A percentile compares a stretch with the other conserved stretches of the same genome.
phyloP scores from a whole-genome alignment of 2,888 invertebrate species.

The Pinctada fucata region DNA sequence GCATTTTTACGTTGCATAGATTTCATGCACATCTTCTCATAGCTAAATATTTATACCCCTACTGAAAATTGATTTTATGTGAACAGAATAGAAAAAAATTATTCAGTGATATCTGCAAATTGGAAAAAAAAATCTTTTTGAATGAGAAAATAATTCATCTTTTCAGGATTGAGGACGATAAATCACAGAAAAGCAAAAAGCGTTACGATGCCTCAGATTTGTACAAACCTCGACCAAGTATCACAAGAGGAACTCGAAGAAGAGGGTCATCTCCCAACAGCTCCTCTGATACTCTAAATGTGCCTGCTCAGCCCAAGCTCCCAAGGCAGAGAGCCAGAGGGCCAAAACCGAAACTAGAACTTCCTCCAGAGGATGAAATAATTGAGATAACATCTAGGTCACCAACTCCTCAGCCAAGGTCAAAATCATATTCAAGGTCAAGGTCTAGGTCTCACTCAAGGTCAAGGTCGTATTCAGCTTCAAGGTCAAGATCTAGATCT shows the following conservation, averaged over 20 bases:
- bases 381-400: slow-evolving; percentile 24
- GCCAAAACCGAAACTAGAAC: slow-evolving; percentile 5
- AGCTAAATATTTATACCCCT: too few species aligned
- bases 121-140: too few species aligned
- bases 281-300: background rate
- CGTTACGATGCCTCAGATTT: slow-evolving; percentile 84
- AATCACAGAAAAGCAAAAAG: slow-evolving; percentile 41
- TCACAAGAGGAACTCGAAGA: slow-evolving; percentile 40
- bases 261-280: slow-evolving; percentile 27
- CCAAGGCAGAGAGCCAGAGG: background rate
- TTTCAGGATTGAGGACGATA: slow-evolving; percentile 36
- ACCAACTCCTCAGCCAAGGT: slow-evolving; percentile 26
- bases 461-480: slow-evolving; percentile 1
- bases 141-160: too few species aligned
- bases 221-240: slow-evolving; percentile 81
- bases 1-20: too few species aligned
- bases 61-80: too few species aligned
- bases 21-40: too few species aligned
- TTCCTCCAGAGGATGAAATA: slow-evolving; percentile 8
- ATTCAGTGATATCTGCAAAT: too few species aligned
- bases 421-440: slow-evolving; percentile 27
- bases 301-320: background rate
- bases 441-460: slow-evolving; percentile 23
- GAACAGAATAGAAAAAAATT: too few species aligned
- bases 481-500: slow-evolving; percentile 31